Conservation (phyloP, 1,140 invertebrate species). For the Fopius arisanus region DNA sequence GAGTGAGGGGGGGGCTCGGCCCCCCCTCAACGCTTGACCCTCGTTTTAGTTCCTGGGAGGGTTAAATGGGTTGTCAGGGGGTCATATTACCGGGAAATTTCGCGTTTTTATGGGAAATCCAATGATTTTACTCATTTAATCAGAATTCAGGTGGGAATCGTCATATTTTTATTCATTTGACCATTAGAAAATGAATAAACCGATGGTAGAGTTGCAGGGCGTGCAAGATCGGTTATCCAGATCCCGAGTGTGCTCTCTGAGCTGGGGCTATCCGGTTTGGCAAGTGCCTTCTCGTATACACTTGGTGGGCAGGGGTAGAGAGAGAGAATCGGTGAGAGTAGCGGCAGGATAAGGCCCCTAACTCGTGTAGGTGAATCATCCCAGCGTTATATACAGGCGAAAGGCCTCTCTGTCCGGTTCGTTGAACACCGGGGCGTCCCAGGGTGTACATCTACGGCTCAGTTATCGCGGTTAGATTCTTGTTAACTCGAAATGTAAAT, state of each 20-base stretch:
- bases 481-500: not conserved
- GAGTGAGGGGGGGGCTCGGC: no score
- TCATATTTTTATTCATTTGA: not conserved
- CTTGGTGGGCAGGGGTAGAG: not conserved
- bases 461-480: not conserved
- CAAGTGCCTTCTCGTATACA: constrained; percentile 30
- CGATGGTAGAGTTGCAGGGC: constrained; percentile 17
- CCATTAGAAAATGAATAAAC: not conserved
- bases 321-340: constrained; percentile 20
- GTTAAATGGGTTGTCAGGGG: no score
- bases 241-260: constrained; percentile 33
- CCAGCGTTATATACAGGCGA: not conserved
- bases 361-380: constrained; percentile 1
- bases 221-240: constrained; percentile 37
- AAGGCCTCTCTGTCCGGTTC: not conserved
- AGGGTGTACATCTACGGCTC: not conserved
- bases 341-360: constrained; percentile 11
- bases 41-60: no score
- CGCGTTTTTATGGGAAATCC: no score
- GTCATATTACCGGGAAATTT: no score
- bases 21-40: no score
- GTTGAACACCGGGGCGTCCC: not conserved
- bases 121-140: no score
- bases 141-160: no score
- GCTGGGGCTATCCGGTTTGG: constrained; percentile 42